Evolutionary conservation across 2,797 vertebrate genomes (phyloP).

Genomic region (Rhabdophis nuchalis): DNA sequence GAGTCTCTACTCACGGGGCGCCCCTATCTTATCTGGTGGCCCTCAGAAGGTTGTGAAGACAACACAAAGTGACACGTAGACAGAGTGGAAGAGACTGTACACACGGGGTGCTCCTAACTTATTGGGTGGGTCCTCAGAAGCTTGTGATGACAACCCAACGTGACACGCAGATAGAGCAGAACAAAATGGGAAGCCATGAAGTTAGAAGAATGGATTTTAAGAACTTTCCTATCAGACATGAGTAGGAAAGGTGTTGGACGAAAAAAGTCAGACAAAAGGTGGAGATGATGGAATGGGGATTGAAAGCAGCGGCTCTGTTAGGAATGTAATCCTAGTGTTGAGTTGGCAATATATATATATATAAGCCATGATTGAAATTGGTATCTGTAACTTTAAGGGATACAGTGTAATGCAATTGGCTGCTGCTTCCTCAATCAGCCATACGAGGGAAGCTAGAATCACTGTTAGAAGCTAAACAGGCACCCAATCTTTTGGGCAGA

Average conservation of each 20-base stretch:
- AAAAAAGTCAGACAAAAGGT: too few species aligned
- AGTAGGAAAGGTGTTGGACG: background rate
- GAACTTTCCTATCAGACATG: background rate
- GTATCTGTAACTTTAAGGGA: too few species aligned
- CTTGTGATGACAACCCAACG: background rate
- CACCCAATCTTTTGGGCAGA: too few species aligned
- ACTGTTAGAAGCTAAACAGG: too few species aligned
- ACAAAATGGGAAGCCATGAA: background rate
- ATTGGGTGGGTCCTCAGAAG: background rate
- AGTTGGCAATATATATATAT: too few species aligned
- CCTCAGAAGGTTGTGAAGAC: background rate
- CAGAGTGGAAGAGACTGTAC: background rate
- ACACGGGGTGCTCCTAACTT: background rate
- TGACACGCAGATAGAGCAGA: background rate
- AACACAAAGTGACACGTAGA: background rate
- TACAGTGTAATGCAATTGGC: too few species aligned
- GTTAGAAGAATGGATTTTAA: background rate
- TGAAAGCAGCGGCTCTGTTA: background rate
- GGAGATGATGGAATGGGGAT: background rate
- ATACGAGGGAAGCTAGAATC: too few species aligned
- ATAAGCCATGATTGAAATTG: too few species aligned
- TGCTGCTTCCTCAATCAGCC: too few species aligned
- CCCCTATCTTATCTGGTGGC: background rate
- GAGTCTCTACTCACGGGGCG: background rate
- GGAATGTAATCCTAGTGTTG: too few species aligned